These are phyloP conservation scores for Diabrotica undecimpunctata DNA, from an alignment of 1,140 invertebrate species.

Conservation along the genomic window DNA sequence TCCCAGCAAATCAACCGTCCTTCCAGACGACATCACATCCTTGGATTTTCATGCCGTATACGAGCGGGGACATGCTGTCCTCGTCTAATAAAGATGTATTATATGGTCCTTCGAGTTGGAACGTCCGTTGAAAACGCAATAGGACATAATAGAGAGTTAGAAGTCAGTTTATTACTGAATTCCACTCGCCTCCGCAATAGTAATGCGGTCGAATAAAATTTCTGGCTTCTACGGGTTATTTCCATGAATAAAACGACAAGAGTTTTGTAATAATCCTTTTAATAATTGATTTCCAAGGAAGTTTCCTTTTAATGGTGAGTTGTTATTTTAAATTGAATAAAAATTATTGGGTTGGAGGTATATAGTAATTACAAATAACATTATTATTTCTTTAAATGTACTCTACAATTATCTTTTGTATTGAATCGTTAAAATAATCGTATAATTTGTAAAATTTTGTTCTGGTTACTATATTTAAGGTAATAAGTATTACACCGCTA, in stretches of 20 bases:
- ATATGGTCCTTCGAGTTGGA: background rate
- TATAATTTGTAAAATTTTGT: too few species aligned
- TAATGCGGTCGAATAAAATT: background rate
- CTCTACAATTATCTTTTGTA: too few species aligned
- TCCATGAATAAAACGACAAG: background rate
- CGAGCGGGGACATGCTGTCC: background rate
- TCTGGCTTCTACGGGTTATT: background rate
- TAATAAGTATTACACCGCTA: too few species aligned
- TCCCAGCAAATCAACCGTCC: background rate
- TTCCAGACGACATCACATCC: background rate
- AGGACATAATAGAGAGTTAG: background rate
- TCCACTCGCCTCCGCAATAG: background rate
- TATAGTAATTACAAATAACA: too few species aligned
- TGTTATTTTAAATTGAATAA: too few species aligned
- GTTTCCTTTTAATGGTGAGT: too few species aligned
- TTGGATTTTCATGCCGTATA: background rate
- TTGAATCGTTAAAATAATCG: too few species aligned
- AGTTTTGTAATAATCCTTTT: slow-evolving; percentile 1
- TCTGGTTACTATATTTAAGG: too few species aligned
- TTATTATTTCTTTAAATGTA: too few species aligned
- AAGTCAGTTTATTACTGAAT: slow-evolving; percentile 2
- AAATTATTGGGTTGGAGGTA: too few species aligned
- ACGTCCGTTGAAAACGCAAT: background rate
- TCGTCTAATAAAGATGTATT: background rate
- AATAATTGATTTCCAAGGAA: slow-evolving; percentile 12